These are phyloP conservation scores for Dermochelys coriacea DNA, from an alignment of 2,797 vertebrate genomes.

Conservation along the genomic window DNA sequence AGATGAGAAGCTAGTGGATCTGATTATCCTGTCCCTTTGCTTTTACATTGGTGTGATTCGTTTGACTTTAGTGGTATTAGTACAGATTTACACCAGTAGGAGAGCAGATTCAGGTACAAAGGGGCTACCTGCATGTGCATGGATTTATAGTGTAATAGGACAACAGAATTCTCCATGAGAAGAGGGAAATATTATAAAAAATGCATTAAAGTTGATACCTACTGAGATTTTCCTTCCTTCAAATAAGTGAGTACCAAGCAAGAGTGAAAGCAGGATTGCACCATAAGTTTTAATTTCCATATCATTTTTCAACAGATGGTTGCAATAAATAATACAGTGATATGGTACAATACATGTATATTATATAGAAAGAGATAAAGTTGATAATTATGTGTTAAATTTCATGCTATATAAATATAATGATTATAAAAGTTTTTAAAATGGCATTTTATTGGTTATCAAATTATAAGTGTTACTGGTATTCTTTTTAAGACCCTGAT, in stretches of 20 bases:
- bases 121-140: background rate
- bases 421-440: no score
- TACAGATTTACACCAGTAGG: fast-evolving
- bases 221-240: background rate
- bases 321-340: background rate
- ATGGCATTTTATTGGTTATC: background rate
- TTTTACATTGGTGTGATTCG: fast-evolving
- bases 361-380: background rate
- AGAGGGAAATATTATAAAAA: background rate
- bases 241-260: background rate
- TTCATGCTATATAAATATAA: background rate
- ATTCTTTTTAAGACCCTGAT: background rate
- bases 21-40: fast-evolving
- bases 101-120: background rate
- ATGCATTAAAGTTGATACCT: background rate
- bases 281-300: background rate
- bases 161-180: background rate
- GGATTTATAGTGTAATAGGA: background rate
- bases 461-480: background rate
- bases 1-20: fast-evolving
- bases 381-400: background rate
- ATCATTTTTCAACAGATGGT: background rate
- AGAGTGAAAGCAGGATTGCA: background rate
- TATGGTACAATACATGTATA: background rate
- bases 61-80: fast-evolving